A percentile compares a stretch with the other conserved stretches of the same genome.
These are phyloP conservation scores for Pseudorectes ferrugineus DNA, from an alignment of 2,113 vertebrate species.

Conservation along the genomic window DNA sequence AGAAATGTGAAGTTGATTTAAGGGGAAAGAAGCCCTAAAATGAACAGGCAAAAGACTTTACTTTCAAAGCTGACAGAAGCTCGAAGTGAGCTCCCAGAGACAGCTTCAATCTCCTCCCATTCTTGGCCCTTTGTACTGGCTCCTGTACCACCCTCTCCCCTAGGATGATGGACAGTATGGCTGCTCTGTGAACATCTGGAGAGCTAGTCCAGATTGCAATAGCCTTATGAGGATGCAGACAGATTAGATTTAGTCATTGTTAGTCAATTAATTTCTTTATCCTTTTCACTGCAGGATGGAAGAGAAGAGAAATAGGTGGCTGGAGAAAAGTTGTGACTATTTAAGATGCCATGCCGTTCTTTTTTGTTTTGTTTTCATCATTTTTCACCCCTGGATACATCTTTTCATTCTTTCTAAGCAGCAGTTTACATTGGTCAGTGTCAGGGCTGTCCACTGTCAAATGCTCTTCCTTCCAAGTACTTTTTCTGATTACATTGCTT, in stretches of 20 bases:
- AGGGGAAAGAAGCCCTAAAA: not conserved
- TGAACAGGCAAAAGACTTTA: not conserved
- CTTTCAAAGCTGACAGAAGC: not conserved
- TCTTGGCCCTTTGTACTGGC: not conserved
- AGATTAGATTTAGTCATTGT: not conserved
- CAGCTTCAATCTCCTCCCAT: not conserved
- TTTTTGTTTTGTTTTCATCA: not conserved
- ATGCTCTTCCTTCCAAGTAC: not conserved
- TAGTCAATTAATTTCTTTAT: not conserved
- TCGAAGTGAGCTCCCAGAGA: not conserved
- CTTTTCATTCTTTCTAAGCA: not conserved
- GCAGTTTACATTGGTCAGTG: not conserved
- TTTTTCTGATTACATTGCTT: not conserved
- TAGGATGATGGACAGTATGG: rapidly evolving
- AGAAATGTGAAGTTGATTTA: not conserved
- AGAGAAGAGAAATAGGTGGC: not conserved
- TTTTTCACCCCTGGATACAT: not conserved
- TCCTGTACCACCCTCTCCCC: not conserved
- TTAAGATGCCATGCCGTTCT: not conserved
- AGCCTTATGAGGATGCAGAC: not conserved
- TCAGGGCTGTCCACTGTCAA: not conserved
- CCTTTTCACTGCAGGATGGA: not conserved
- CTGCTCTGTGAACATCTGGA: not conserved
- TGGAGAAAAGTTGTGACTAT: not conserved
- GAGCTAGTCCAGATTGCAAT: not conserved